Base-by-base conservation (phyloP, 2,888 invertebrate species). In the Hypena proboscidalis region DNA sequence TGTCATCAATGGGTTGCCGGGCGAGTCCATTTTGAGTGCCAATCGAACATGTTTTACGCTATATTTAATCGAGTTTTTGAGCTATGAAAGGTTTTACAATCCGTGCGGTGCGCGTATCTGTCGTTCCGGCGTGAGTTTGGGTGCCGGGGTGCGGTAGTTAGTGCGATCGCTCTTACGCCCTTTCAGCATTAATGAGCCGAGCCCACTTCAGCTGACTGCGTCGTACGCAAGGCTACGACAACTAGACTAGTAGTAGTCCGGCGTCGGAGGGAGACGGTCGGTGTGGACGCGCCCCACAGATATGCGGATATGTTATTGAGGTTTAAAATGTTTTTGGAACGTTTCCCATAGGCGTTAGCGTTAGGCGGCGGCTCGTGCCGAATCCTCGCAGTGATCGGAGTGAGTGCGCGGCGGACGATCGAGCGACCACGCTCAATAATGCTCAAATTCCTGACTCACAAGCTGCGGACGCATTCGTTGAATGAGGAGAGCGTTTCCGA, bases 381-480 rank as follows among this genome's bases (percentile, higher is more conserved):
- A 63, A 56, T 47, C 52, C 59, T 47, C 58, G 62, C 55, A 58
- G 59, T 60, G 58, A 69, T 58, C 50, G 8, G 13, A 60, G 70
- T 70, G 68, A 63, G 71, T 69, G 70, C 58, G 74, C 34, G 42
- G 33, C 21, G 38, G 85, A 84, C 81, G 77, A 82, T 67, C 81
- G 77, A 70, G 77, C 80, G 86, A 77, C 82, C 88, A 79, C 61
- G 70, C 75, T 70, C 92, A 93, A 94, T 93, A 93, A 96, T 96
- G 95, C 94, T 96, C 91, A 95, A 95, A 92, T 95, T 95, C 92
- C 93, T 96, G 82, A 96, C 96, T 75, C 95, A 95, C 91, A 96
- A 96, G 92, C 92, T 96, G 87, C 94, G 95, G 91, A 95, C 95
- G 85, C 96, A 96, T 91, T 95, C 95, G 85, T 93, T 96, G 91